Conservation (phyloP, 2,888 invertebrate species). For the Tribolium freemani region DNA sequence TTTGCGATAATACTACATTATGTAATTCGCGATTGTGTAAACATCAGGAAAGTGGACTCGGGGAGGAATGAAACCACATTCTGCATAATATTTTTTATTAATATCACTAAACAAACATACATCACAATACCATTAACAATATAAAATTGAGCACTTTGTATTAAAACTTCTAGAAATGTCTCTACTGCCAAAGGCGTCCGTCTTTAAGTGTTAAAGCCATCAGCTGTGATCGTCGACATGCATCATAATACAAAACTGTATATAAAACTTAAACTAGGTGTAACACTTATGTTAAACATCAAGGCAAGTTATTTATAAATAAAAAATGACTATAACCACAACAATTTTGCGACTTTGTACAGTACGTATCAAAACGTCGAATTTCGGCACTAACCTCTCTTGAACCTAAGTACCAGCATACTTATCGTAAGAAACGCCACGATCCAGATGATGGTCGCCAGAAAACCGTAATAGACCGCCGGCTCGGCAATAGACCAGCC, state of each 20-base stretch:
- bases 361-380: slow-evolving; percentile 18
- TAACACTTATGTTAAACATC: slow-evolving; percentile 39
- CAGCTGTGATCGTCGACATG: slow-evolving; percentile 22
- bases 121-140: slow-evolving; percentile 64
- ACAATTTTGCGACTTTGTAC: slow-evolving; percentile 20
- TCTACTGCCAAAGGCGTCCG: slow-evolving; percentile 4
- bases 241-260: slow-evolving; percentile 27
- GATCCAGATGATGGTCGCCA: slow-evolving; percentile 90
- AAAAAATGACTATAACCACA: slow-evolving; percentile 49
- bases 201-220: slow-evolving; percentile 16
- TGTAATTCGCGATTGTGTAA: no score
- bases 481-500: slow-evolving; percentile 88
- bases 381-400: slow-evolving; percentile 65
- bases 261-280: slow-evolving; percentile 36
- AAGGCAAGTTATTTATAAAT: slow-evolving; percentile 45
- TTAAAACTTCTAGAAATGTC: slow-evolving; percentile 31
- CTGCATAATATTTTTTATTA: slow-evolving; percentile 29
- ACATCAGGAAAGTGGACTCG: no score
- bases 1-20: no score
- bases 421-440: slow-evolving; percentile 85
- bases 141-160: slow-evolving; percentile 60
- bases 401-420: slow-evolving; percentile 83
- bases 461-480: slow-evolving; percentile 90
- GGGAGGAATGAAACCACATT: no score
- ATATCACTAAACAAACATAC: slow-evolving; percentile 56